phyloP scores from a whole-genome alignment of 2,797 vertebrate genomes.

The Epinephelus malabaricus region DNA sequence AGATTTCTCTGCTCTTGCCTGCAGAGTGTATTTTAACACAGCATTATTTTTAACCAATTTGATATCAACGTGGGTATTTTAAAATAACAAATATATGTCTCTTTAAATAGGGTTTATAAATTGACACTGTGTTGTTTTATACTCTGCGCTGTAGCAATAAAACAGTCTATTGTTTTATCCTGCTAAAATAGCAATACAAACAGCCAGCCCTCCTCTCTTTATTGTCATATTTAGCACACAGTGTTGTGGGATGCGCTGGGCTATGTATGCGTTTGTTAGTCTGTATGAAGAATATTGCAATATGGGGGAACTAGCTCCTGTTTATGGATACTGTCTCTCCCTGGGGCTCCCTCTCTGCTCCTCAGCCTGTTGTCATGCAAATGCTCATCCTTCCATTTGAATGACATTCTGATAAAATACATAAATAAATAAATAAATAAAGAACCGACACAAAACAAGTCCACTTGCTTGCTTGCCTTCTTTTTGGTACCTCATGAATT shows the following conservation, averaged over 20 bases:
- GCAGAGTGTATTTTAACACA: slow-evolving; percentile 70
- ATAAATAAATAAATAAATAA: slow-evolving; percentile 83
- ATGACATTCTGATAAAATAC: slow-evolving; percentile 96
- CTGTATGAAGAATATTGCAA: slow-evolving; percentile 77
- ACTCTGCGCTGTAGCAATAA: slow-evolving; percentile 72
- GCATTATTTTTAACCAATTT: slow-evolving; percentile 70
- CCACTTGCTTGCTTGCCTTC: slow-evolving; percentile 64
- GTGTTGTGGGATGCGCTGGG: slow-evolving; percentile 66
- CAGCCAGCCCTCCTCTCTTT: slow-evolving; percentile 71
- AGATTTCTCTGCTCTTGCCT: slow-evolving; percentile 54
- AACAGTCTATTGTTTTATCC: slow-evolving; percentile 75
- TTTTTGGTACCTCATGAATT: slow-evolving; percentile 88
- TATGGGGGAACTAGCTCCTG: slow-evolving; percentile 67
- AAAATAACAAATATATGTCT: slow-evolving; percentile 76
- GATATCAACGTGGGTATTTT: slow-evolving; percentile 69
- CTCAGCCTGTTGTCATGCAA: slow-evolving; percentile 96
- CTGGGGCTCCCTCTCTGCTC: slow-evolving; percentile 85
- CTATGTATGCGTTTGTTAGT: slow-evolving; percentile 76
- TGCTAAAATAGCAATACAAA: slow-evolving; percentile 82
- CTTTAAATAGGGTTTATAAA: slow-evolving; percentile 79
- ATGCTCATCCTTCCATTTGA: slow-evolving; percentile 97
- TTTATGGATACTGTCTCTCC: slow-evolving; percentile 91
- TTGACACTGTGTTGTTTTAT: slow-evolving; percentile 73
- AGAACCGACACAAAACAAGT: slow-evolving; percentile 76
- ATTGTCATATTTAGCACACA: slow-evolving; percentile 81